These are phyloP conservation scores for Argyrosomus japonicus DNA, from an alignment of 2,113 vertebrate genomes.

Conservation along the genomic window DNA sequence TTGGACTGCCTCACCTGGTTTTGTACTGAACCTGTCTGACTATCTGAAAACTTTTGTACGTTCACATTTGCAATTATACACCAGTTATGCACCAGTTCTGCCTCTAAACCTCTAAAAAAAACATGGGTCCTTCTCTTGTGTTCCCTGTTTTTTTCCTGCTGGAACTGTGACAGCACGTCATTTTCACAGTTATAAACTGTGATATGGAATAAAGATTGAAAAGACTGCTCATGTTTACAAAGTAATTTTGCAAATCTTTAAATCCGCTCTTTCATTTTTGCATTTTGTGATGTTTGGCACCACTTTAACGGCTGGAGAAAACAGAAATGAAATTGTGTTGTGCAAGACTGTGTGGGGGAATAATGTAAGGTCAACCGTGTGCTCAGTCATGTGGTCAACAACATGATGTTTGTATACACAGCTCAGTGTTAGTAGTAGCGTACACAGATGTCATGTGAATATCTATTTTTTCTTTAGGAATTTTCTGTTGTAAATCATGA, in stretches of 20 bases:
- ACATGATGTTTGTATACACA: background rate
- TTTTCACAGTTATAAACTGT: too few relatives aligned
- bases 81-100: too few relatives aligned
- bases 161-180: too few relatives aligned
- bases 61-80: too few relatives aligned
- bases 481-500: background rate
- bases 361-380: background rate
- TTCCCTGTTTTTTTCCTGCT: too few relatives aligned
- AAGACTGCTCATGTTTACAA: background rate
- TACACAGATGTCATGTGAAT: background rate
- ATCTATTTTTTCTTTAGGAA: background rate
- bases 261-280: background rate
- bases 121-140: too few relatives aligned
- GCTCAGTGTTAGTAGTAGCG: background rate
- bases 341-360: background rate
- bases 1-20: too few relatives aligned
- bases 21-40: too few relatives aligned
- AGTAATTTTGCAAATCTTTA: background rate
- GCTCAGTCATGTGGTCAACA: background rate
- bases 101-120: too few relatives aligned
- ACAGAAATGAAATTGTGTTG: background rate
- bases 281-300: background rate
- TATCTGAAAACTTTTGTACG: too few relatives aligned
- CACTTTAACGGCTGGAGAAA: background rate
- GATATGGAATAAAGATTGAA: background rate